Evolutionary conservation across 2,888 invertebrate species (phyloP).

Genomic region (Hypomecis punctinalis): DNA sequence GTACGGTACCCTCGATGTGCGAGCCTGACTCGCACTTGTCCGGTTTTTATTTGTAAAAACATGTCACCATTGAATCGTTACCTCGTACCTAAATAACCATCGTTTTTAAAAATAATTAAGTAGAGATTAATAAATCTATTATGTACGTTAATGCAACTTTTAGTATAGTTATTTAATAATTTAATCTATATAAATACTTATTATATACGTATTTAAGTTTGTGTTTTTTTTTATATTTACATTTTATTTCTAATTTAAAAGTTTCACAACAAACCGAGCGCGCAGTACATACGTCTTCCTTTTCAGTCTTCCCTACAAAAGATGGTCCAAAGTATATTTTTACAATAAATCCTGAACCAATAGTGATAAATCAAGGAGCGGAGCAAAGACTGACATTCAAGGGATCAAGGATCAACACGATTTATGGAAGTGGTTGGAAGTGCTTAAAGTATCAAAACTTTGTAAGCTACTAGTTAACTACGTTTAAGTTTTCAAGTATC

Average conservation of each 20-base stretch:
- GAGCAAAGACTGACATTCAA: conserved; percentile 51
- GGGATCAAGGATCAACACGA: conserved; percentile 46
- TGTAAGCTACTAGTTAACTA: not conserved
- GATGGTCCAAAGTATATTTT: conserved; percentile 63
- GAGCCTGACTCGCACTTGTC: no score
- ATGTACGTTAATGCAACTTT: no score
- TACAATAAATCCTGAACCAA: conserved; percentile 49
- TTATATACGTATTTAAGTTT: no score
- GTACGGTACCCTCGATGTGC: no score
- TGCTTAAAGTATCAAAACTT: conserved; percentile 30
- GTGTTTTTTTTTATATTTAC: no score
- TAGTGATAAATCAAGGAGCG: conserved; percentile 48
- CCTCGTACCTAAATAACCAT: no score
- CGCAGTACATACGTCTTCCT: conserved; percentile 15
- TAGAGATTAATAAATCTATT: no score
- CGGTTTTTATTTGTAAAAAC: no score
- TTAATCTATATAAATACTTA: no score
- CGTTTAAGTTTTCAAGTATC: not conserved
- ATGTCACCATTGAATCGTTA: no score
- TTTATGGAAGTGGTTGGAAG: conserved; percentile 30
- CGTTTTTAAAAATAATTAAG: no score
- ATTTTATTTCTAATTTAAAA: not conserved
- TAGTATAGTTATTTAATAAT: no score
- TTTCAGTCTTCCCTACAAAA: conserved; percentile 40
- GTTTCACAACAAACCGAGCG: not conserved